phyloP scores from a whole-genome alignment of 2,888 invertebrate genomes.

The Apantesis nais region DNA sequence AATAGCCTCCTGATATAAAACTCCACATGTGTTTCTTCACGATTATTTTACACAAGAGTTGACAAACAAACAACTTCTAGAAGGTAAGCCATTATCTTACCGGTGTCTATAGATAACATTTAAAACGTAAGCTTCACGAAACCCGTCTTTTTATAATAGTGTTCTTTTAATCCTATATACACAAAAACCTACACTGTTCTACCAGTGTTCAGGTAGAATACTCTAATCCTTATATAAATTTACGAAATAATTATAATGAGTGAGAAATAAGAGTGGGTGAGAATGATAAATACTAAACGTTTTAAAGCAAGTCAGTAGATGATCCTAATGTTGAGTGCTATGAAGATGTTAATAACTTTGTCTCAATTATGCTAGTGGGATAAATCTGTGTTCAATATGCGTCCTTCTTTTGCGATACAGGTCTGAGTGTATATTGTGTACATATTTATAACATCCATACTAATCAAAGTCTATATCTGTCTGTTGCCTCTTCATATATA shows the following conservation, averaged over 20 bases:
- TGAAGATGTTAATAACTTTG: not conserved
- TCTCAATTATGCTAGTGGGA: not conserved
- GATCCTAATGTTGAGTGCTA: too few relatives aligned
- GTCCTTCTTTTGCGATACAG: too few relatives aligned
- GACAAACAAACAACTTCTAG: not conserved
- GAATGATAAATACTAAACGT: not conserved
- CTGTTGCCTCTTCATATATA: too few relatives aligned
- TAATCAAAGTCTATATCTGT: too few relatives aligned
- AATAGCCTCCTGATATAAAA: not conserved
- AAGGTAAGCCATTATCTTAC: not conserved
- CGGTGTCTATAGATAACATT: not conserved
- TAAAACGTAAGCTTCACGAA: not conserved
- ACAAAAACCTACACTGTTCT: not conserved
- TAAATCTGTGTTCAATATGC: too few relatives aligned
- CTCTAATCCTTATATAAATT: not conserved
- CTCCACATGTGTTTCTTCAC: not conserved
- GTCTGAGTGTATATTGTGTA: too few relatives aligned
- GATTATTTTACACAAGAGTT: not conserved
- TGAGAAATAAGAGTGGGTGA: not conserved
- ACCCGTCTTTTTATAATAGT: not conserved
- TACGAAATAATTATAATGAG: not conserved
- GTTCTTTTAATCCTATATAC: not conserved
- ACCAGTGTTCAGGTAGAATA: not conserved
- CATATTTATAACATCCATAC: too few relatives aligned
- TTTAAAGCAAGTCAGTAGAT: too few relatives aligned